Evolutionary conservation across 2,888 invertebrate genomes (phyloP).

Genomic region (Schizotus pectinicornis): DNA sequence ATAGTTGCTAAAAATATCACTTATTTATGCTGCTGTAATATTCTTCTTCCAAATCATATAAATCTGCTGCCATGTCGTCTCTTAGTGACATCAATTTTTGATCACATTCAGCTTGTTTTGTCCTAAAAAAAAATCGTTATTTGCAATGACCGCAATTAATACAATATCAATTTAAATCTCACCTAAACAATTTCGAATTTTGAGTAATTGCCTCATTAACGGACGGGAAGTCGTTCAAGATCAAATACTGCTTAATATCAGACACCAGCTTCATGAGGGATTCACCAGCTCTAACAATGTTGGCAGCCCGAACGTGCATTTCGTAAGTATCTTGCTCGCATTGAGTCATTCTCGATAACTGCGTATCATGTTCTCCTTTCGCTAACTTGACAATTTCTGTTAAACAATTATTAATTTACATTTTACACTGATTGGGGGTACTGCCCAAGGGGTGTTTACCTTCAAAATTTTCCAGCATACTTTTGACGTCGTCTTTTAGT

Average conservation of each 20-base stretch:
- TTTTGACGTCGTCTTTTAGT: conserved; percentile 94
- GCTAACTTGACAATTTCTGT: conserved; percentile 88
- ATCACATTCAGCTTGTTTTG: conserved; percentile 92
- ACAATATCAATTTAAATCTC: conserved; percentile 21
- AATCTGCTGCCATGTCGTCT: conserved; percentile 94
- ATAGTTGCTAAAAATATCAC: conserved; percentile 54
- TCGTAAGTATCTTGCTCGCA: conserved; percentile 95
- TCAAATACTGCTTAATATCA: conserved; percentile 97
- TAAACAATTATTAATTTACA: conserved; percentile 39
- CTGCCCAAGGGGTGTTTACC: conserved; percentile 64
- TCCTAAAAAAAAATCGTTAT: conserved; percentile 59
- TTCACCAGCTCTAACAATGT: conserved; percentile 96
- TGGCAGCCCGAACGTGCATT: conserved; percentile 96
- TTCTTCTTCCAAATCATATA: conserved; percentile 92
- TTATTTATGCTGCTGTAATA: conserved; percentile 88
- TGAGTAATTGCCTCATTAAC: conserved; percentile 97
- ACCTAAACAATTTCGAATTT: conserved; percentile 82
- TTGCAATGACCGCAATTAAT: no score
- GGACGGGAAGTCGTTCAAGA: conserved; percentile 97
- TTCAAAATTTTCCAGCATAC: conserved; percentile 97
- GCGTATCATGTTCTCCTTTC: conserved; percentile 89
- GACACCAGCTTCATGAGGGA: conserved; percentile 96
- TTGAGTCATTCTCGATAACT: conserved; percentile 87
- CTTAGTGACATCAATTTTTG: conserved; percentile 89
- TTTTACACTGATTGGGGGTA: not conserved